phyloP scores from a whole-genome alignment of 2,797 vertebrate species.

The Amblyraja radiata region DNA sequence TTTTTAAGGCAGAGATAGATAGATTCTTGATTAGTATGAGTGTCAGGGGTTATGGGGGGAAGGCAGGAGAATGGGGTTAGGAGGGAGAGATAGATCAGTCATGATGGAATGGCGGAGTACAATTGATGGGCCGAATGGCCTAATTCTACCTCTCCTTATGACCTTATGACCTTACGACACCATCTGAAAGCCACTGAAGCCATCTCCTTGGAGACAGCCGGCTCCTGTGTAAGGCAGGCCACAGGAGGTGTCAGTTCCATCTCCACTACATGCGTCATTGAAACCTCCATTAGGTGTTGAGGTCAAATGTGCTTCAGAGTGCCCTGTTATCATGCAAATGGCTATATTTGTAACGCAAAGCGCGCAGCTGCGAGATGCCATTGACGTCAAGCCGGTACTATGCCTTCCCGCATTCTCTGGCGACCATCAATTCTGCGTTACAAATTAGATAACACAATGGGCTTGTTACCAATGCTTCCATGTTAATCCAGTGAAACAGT shows the following conservation, averaged over 20 bases:
- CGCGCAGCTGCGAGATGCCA: not conserved
- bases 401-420: not conserved
- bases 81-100: too few relatives aligned
- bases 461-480: not conserved
- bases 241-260: not conserved
- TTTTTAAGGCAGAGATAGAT: too few relatives aligned
- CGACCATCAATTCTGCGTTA: not conserved
- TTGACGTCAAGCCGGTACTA: constrained; percentile 1
- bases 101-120: too few relatives aligned
- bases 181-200: not conserved
- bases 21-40: too few relatives aligned
- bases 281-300: not conserved
- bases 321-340: not conserved
- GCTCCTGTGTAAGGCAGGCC: not conserved
- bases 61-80: too few relatives aligned
- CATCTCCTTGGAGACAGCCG: not conserved
- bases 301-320: not conserved
- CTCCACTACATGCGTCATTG: constrained; percentile 17
- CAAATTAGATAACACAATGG: constrained; percentile 5
- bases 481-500: not conserved
- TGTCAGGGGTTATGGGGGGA: too few relatives aligned
- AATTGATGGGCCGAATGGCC: too few relatives aligned
- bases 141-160: too few relatives aligned
- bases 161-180: not conserved
- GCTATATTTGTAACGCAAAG: not conserved